phyloP scores from a whole-genome alignment of 1,140 invertebrate genomes.

The Melitaea cinxia region DNA sequence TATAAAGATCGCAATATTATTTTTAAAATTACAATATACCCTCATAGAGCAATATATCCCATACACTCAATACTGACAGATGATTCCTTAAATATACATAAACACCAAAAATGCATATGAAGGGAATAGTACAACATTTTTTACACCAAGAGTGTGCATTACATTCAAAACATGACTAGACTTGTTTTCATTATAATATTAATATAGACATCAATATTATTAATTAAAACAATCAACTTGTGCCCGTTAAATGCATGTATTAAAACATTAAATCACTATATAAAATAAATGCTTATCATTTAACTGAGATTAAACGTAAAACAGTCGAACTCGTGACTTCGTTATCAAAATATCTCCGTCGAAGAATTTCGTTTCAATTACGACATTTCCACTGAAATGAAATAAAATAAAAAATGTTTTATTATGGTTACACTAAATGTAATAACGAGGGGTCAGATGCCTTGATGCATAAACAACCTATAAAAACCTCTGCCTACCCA shows the following conservation, averaged over 20 bases:
- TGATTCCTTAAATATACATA: neutral
- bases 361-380: slow-evolving; percentile 99
- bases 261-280: slow-evolving; percentile 16
- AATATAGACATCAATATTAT: neutral
- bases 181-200: neutral
- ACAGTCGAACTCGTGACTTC: slow-evolving; percentile 96
- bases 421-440: no score
- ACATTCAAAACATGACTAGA: slow-evolving; percentile 1
- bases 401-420: slow-evolving; percentile 55
- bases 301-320: slow-evolving; percentile 90
- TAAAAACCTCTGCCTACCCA: no score
- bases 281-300: slow-evolving; percentile 31
- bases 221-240: neutral
- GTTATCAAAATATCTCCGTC: slow-evolving; percentile 97
- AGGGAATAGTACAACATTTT: neutral
- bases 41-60: no score
- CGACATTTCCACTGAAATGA: slow-evolving; percentile 96
- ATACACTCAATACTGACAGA: no score
- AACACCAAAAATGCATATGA: neutral
- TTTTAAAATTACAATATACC: no score
- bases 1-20: no score
- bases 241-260: slow-evolving; percentile 26
- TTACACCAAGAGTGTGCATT: neutral
- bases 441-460: no score
- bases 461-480: no score